These are phyloP conservation scores for Boloria selene DNA, from an alignment of 2,888 invertebrate species.

Conservation along the genomic window DNA sequence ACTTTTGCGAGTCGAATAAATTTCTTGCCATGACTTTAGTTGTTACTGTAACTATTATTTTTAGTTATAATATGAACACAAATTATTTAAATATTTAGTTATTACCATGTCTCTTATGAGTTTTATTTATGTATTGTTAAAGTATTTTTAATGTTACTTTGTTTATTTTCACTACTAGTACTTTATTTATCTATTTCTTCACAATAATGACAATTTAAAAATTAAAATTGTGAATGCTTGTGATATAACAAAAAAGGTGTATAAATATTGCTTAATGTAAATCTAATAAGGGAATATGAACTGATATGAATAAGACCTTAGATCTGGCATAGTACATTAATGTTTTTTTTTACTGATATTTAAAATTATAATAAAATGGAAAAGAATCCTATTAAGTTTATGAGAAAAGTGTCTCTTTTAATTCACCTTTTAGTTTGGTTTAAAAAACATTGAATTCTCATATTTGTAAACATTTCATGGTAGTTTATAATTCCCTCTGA, in stretches of 20 bases:
- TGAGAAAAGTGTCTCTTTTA: too few species aligned
- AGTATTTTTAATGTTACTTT: conserved; percentile 6
- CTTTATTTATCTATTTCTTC: not conserved
- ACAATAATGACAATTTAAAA: not conserved
- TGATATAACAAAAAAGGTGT: not conserved
- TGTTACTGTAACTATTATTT: not conserved
- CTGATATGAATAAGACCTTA: conserved; percentile 4
- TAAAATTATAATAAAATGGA: not conserved
- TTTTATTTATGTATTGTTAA: conserved; percentile 9
- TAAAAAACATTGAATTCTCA: too few species aligned
- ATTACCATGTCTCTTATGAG: conserved; percentile 2
- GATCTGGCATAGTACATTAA: not conserved
- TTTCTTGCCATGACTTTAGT: conserved; percentile 16
- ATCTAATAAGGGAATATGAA: conserved; percentile 2
- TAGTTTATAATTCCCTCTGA: not conserved
- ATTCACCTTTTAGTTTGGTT: too few species aligned
- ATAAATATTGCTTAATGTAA: conserved; percentile 1
- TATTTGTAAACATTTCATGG: not conserved
- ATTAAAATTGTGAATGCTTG: too few species aligned
- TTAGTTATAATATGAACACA: conserved; percentile 1
- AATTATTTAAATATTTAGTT: conserved; percentile 3
- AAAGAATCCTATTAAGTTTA: too few species aligned
- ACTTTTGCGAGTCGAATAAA: conserved; percentile 91
- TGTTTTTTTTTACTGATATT: not conserved
- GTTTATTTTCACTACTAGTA: conserved; percentile 1